Conservation (phyloP, 2,797 vertebrate species). For the Antrozous pallidus region DNA sequence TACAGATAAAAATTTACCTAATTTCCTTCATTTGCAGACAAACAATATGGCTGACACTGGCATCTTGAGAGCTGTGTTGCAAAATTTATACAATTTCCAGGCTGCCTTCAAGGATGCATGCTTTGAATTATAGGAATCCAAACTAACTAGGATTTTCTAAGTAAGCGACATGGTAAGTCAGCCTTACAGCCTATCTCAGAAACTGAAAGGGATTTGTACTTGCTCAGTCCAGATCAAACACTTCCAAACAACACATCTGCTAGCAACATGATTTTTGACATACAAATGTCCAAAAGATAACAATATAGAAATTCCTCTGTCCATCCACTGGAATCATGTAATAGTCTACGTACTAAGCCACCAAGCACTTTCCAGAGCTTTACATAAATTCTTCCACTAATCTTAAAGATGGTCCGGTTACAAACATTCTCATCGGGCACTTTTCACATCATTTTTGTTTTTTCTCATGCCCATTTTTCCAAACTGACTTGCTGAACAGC, state of each 20-base stretch:
- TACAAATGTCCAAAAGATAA: not conserved
- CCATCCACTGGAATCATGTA: not conserved
- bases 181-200: not conserved
- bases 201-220: slow-evolving; percentile 21
- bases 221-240: slow-evolving; percentile 2
- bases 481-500: not conserved
- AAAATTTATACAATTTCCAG: slow-evolving; percentile 43
- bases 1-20: slow-evolving; percentile 39
- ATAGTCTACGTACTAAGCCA: not conserved
- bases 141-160: slow-evolving; percentile 45
- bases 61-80: slow-evolving; percentile 21
- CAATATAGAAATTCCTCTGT: not conserved
- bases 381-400: not conserved
- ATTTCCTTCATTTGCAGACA: slow-evolving; percentile 60
- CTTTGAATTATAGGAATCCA: slow-evolving; percentile 34
- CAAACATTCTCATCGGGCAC: not conserved
- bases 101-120: slow-evolving; percentile 21
- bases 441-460: not conserved
- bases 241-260: slow-evolving; percentile 4
- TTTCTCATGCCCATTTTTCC: not conserved
- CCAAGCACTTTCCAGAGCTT: not conserved
- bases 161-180: not conserved
- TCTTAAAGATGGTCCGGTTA: not conserved
- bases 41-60: slow-evolving; percentile 10
- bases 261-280: slow-evolving; percentile 1